Conservation (phyloP, 2,888 invertebrate species). For the Fragum whitleyi region DNA sequence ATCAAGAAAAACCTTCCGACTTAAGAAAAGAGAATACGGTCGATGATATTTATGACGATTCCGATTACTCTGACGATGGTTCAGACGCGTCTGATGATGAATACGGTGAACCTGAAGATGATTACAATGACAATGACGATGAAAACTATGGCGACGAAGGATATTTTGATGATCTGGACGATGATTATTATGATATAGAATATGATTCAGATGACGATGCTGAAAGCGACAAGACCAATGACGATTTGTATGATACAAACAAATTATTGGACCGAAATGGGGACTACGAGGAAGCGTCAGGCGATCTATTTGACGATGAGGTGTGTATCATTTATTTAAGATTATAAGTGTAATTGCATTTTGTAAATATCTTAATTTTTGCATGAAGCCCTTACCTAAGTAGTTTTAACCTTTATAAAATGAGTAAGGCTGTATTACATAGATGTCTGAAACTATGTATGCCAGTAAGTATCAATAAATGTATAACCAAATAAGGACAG, state of each 20-base stretch:
- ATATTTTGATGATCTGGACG: neutral
- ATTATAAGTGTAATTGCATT: neutral
- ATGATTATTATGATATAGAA: conserved; percentile 5
- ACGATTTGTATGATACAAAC: neutral
- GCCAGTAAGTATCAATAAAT: no score
- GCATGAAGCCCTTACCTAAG: no score
- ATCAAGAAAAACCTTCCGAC: no score
- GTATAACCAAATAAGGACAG: no score
- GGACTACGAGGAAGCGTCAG: neutral
- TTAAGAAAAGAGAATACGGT: no score
- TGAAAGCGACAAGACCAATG: conserved; percentile 5
- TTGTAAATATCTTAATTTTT: no score
- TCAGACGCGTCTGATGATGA: neutral
- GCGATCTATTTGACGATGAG: conserved; percentile 10
- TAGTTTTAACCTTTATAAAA: no score
- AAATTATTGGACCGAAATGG: neutral
- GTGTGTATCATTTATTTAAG: neutral
- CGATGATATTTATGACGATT: neutral
- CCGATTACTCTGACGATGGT: neutral
- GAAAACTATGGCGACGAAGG: neutral
- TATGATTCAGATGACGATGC: conserved; percentile 1
- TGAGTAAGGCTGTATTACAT: no score
- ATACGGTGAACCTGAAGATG: neutral
- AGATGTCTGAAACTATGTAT: no score
- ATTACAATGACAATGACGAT: neutral